These are phyloP conservation scores for Typhlomys cinereus DNA, from an alignment of 2,113 vertebrate species.

Conservation along the genomic window DNA sequence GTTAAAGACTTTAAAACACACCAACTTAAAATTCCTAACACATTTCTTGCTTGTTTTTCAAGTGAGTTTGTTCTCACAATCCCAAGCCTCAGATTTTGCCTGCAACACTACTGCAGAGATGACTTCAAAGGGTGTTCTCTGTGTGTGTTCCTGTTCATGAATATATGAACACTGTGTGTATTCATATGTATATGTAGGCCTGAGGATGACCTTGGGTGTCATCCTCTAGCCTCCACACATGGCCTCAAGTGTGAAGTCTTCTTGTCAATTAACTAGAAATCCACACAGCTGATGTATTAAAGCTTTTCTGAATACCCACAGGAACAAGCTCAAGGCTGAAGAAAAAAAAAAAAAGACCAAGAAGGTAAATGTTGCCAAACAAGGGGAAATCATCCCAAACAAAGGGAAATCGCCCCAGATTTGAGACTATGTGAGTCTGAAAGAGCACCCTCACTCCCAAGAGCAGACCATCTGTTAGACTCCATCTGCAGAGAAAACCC, in stretches of 20 bases:
- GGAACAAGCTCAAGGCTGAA: neutral
- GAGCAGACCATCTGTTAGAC: neutral
- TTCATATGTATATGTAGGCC: neutral
- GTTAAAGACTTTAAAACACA: no score
- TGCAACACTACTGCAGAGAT: neutral
- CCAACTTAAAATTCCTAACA: neutral
- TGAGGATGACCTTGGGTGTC: neutral
- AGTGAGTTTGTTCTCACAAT: neutral
- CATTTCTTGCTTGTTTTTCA: neutral
- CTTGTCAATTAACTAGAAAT: constrained; percentile 34
- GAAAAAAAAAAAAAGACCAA: neutral
- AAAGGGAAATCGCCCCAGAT: constrained; percentile 27
- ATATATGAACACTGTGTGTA: no score
- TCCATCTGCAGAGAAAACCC: neutral
- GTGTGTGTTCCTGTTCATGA: neutral
- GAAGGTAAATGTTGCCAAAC: constrained; percentile 31
- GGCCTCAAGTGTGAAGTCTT: no score
- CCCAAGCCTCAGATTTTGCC: neutral
- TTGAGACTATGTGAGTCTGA: neutral
- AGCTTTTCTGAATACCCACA: constrained; percentile 24
- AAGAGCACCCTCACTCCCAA: neutral
- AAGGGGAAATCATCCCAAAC: constrained; percentile 41
- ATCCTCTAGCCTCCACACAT: no score
- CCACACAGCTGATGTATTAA: neutral
- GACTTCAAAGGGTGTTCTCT: neutral